Evolutionary conservation across 2,888 invertebrate species (phyloP), one percentile per base, ranked within the genome.

Genomic region (Eurytoma adleriae): DNA sequence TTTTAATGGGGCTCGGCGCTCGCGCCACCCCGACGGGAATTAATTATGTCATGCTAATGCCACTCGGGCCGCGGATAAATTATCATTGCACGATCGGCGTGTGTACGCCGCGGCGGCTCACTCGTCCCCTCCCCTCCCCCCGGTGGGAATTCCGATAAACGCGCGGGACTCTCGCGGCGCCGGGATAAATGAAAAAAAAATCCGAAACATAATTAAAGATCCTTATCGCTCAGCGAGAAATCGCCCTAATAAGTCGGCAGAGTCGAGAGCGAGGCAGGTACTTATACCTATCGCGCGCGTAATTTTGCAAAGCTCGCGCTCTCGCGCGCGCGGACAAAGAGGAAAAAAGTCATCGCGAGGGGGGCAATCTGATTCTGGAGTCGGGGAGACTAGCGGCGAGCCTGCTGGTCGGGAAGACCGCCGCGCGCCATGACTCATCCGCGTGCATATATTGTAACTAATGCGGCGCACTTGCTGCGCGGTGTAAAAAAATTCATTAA

Each of bases 161-260:
- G 13, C 30, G 78, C 48, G 70, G 74, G 74, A 78, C 78, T 66
- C 30, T 16, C 50, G 54, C 10, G 52, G 27, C 48, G 30, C 54
- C 56, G 66, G 16, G 75, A 13, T 48, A 18, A 79, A 20, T 40
- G 18, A 30, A 69, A 20, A 52, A 75, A 82, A 79, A 77, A 56
- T 66, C 76, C 64, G 59, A 72, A 82, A 79, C 76, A 73, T 82
- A 82, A 82, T 82, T 82, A 82, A 79, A 82, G 82, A 82, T 82
- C 73, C 73, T 79, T 82, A 79, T 79, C 79, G 69, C 57, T 79
- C 66, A 66, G 66, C 77, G 74, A 79, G 77, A 67, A 82, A 82
- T 79, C 77, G 79, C 73, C 79, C 82, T 82, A 82, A 82, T 79
- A 79, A 79, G 77, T 70, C n/a, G 24, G 54, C 40, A 40, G 40